phyloP scores from a whole-genome alignment of 2,888 invertebrate species.

The Drosophila sordidula region DNA sequence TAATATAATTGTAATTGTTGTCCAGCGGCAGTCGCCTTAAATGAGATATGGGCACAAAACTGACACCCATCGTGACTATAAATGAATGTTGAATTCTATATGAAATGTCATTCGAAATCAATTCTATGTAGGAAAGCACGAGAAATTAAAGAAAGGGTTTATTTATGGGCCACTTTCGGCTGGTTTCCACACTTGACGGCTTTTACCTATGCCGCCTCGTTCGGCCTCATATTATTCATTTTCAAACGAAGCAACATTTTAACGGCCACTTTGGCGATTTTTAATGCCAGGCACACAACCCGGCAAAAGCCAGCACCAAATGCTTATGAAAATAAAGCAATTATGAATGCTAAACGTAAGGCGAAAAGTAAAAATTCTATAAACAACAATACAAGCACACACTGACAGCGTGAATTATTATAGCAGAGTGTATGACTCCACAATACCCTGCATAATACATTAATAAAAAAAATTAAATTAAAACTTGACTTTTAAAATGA shows the following conservation, averaged over 20 bases:
- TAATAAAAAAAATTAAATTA: no score
- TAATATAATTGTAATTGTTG: conserved; percentile 49
- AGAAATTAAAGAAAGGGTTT: conserved; percentile 36
- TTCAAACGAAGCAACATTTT: conserved; percentile 47
- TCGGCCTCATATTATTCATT: conserved; percentile 32
- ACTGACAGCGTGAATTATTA: background rate
- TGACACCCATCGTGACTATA: conserved; percentile 2
- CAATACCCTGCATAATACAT: conserved; percentile 16
- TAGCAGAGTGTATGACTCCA: background rate
- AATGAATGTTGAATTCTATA: conserved; percentile 34
- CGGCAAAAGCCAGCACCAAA: conserved; percentile 46
- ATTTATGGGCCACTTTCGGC: conserved; percentile 55
- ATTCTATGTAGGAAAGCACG: conserved; percentile 44
- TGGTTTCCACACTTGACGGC: conserved; percentile 51
- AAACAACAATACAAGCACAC: conserved; percentile 30
- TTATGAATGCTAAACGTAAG: conserved; percentile 69
- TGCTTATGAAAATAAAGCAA: conserved; percentile 63
- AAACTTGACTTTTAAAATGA: no score
- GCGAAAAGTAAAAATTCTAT: conserved; percentile 57
- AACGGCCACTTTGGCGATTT: conserved; percentile 67
- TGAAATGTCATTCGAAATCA: conserved; percentile 30
- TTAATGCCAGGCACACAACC: conserved; percentile 62
- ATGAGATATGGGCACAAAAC: conserved; percentile 23
- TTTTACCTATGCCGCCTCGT: conserved; percentile 61
- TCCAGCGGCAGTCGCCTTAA: conserved; percentile 23